Evolutionary conservation across 2,797 vertebrate genomes (phyloP), one percentile per base, ranked within the genome.

Genomic region (Sebastes ruberrimus): DNA sequence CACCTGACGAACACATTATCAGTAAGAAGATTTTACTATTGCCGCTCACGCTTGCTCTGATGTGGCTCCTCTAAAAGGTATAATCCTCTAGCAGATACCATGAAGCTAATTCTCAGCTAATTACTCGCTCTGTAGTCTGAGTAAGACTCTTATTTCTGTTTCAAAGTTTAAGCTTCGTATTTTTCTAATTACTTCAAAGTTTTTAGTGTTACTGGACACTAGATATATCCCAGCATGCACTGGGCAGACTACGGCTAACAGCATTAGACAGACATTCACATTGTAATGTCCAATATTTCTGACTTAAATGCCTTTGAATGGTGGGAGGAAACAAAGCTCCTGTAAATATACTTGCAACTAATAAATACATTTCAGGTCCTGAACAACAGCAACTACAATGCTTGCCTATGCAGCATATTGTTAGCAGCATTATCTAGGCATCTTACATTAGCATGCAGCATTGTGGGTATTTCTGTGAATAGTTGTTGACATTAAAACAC

Each of bases 391-490:
- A 71, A 3, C 27, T 13, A 52, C 42, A 64, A 3, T 23, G n/a
- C 27, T 53, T 27, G 8, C 10, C 32, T 66, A 16, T 30, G 6
- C 14, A 61, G n/a, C 28, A 18, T 32, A 16, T 46, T 68, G 5
- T 25, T 22, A 27, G 23, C 27, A 35, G 32, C 27, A 59, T 30
- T 61, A 46, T 28, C 7, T 16, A 14, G 30, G 14, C 22, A 38
- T 53, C 11, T 20, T 73, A 75, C 8, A 52, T 56, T n/a, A 61
- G 16, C 30, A 72, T 78, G 67, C 32, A 7, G 61, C 23, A 64
- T 66, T 56, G n/a, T 81, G 62, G 28, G 9, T n/a, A 67, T 75
- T 83, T 76, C 16, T 73, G 35, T 75, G 35, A 65, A 69, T 78
- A 22, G 46, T 42, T 62, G 20, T 49, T 72, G 81, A 62, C 57